Conservation (phyloP, 2,797 vertebrate species). For the Bryconaethiops microstoma region DNA sequence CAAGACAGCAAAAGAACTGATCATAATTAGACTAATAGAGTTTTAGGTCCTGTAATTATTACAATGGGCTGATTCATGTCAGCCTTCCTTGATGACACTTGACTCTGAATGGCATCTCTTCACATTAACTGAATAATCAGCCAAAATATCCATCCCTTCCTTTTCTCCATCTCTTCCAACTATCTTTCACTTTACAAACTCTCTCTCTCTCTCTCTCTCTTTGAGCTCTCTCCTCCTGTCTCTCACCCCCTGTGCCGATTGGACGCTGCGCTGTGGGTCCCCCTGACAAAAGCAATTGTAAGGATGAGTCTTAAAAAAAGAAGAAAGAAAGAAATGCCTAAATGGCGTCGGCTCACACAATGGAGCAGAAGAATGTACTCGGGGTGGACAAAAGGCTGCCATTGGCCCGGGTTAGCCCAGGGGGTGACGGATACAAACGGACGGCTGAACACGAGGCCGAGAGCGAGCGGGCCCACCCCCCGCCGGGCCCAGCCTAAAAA, state of each 20-base stretch:
- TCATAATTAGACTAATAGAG: no score
- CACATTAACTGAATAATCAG: constrained; percentile 66
- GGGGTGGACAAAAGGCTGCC: constrained; percentile 83
- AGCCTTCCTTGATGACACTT: neutral
- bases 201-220: constrained; percentile 46
- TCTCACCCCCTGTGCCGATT: constrained; percentile 72
- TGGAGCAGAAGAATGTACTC: constrained; percentile 89
- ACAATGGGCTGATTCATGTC: no score
- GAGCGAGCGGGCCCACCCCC: constrained; percentile 62
- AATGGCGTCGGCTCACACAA: constrained; percentile 92
- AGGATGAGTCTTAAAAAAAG: constrained; percentile 91
- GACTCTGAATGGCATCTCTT: constrained; percentile 43
- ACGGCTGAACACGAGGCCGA: constrained; percentile 91
- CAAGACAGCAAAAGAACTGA: no score
- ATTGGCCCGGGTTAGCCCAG: constrained; percentile 67
- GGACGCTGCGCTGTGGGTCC: constrained; percentile 78
- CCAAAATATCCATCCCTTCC: constrained; percentile 60
- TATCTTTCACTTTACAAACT: constrained; percentile 50
- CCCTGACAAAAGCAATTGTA: constrained; percentile 97
- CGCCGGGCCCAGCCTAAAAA: constrained; percentile 66
- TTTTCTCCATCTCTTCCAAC: constrained; percentile 55
- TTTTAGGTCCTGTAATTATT: no score
- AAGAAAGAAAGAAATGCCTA: constrained; percentile 76
- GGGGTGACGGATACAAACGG: constrained; percentile 97
- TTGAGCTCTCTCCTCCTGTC: constrained; percentile 58